Evolutionary conservation across 2,888 invertebrate species (phyloP), one percentile per base, ranked within the genome.

Genomic region (Parochlus steinenii): DNA sequence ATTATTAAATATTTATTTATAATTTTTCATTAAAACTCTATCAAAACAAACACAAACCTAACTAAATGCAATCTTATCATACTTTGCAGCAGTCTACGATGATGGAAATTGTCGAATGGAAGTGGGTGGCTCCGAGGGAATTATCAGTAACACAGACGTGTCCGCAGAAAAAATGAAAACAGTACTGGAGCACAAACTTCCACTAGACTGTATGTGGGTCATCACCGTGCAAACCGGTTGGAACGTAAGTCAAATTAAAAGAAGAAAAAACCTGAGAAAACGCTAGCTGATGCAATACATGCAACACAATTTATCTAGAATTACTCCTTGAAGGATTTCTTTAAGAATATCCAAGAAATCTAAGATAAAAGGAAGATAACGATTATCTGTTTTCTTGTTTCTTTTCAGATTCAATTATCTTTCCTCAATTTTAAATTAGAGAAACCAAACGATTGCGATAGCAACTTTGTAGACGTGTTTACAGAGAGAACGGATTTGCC

Each of bases 401-500:
- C 31, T 22, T 47, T 47, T 11, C 57, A 80, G 79, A 73, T 80
- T 47, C 74, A 72, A 50, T 56, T 80, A 40, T 65, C 67, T 43
- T 80, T 81, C 55, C 55, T 64, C 41, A 56, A 58, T 28, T 81
- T 80, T 54, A 57, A 63, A 38, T 60, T 82, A 47, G 67, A 65
- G 31, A 71, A 68, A 46, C 80, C 80, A 16, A 81, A 82, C 56
- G 79, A 82, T 50, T 82, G 81, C 53, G 73, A 74, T 33, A 66
- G 65, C 39, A 82, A 82, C 58, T 80, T 75, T 52, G 64, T 82
- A 42, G 75, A 80, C 52, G 65, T 82, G 41, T 80, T 79, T 53
- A 66, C 64, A 5, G 67, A 69, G 41, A 58, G 62, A 40, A 73
- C 74, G 14, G 72, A 75, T 46, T 62, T 75, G 47, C 63, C 67